Evolutionary conservation across 1,140 invertebrate genomes (phyloP).

Genomic region (Zelostemma sp.): DNA sequence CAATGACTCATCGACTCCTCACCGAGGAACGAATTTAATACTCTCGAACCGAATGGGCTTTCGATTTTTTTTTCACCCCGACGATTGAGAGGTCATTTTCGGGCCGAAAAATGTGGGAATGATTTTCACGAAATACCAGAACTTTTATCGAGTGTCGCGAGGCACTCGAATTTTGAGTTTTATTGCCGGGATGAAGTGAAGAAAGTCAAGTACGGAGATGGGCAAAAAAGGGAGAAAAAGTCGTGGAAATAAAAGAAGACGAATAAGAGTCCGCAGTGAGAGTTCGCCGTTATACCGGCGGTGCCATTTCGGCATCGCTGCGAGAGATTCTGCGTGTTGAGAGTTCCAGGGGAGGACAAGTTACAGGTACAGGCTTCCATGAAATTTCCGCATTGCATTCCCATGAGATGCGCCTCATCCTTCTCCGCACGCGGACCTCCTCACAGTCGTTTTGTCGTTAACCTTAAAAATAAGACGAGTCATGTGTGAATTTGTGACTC

Average conservation of each 20-base stretch:
- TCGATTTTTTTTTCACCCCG: not conserved
- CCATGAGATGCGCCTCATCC: slow-evolving; percentile 57
- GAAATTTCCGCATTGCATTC: slow-evolving; percentile 66
- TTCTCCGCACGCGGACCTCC: slow-evolving; percentile 35
- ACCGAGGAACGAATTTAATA: slow-evolving; percentile 6
- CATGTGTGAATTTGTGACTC: slow-evolving; percentile 35
- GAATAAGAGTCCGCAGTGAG: slow-evolving; percentile 25
- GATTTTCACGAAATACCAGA: too few relatives aligned
- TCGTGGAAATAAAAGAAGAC: slow-evolving; percentile 41
- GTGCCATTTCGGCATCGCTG: slow-evolving; percentile 57
- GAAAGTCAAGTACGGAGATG: slow-evolving; percentile 26
- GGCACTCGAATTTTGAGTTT: slow-evolving; percentile 32
- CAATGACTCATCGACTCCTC: slow-evolving; percentile 38
- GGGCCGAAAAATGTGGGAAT: too few relatives aligned
- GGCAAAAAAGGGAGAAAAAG: slow-evolving; percentile 23
- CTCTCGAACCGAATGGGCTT: not conserved
- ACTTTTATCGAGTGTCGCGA: too few relatives aligned
- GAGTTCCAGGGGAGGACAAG: slow-evolving; percentile 47
- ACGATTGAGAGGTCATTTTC: slow-evolving; percentile 2
- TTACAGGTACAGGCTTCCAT: slow-evolving; percentile 48
- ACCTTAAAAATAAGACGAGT: slow-evolving; percentile 47
- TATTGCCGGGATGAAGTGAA: slow-evolving; percentile 41
- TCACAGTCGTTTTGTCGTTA: slow-evolving; percentile 35
- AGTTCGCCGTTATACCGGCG: slow-evolving; percentile 44
- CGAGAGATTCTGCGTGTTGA: slow-evolving; percentile 51